These are phyloP conservation scores for Labeo rohita DNA, from an alignment of 2,113 vertebrate genomes.

Conservation along the genomic window DNA sequence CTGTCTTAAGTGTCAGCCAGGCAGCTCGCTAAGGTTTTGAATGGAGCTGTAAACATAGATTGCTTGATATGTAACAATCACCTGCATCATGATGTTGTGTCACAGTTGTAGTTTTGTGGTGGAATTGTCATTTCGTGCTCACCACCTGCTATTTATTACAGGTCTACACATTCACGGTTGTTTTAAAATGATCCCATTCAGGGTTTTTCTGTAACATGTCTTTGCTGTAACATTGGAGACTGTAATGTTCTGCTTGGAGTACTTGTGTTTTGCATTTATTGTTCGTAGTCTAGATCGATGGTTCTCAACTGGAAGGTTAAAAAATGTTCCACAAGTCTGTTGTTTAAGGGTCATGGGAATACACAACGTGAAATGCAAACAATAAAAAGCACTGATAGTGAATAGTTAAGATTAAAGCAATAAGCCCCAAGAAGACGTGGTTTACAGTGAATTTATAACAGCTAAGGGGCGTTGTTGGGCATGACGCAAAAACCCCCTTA, in stretches of 20 bases:
- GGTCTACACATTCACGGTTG: background rate
- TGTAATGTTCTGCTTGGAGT: background rate
- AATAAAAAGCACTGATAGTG: background rate
- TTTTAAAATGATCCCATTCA: background rate
- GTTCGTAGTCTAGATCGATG: background rate
- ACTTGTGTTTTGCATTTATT: background rate
- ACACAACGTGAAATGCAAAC: background rate
- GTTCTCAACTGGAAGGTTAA: background rate
- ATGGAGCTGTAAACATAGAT: background rate
- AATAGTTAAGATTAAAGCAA: no score
- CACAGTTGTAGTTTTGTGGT: background rate
- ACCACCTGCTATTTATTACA: background rate
- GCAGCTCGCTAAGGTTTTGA: slow-evolving; percentile 14
- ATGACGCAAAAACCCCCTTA: no score
- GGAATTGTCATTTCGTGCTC: background rate
- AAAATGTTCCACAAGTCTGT: background rate
- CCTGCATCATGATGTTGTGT: background rate
- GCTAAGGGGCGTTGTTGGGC: no score
- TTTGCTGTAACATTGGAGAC: background rate
- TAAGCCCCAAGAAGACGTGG: no score
- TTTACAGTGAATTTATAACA: no score
- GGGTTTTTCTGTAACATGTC: background rate
- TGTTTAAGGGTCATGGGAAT: background rate
- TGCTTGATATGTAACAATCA: background rate
- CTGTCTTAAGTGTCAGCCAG: background rate